Percentiles rank a stretch among this genome's conserved stretches.
phyloP scores from a whole-genome alignment of 2,888 invertebrate genomes.

The Dryobotodes eremita region DNA sequence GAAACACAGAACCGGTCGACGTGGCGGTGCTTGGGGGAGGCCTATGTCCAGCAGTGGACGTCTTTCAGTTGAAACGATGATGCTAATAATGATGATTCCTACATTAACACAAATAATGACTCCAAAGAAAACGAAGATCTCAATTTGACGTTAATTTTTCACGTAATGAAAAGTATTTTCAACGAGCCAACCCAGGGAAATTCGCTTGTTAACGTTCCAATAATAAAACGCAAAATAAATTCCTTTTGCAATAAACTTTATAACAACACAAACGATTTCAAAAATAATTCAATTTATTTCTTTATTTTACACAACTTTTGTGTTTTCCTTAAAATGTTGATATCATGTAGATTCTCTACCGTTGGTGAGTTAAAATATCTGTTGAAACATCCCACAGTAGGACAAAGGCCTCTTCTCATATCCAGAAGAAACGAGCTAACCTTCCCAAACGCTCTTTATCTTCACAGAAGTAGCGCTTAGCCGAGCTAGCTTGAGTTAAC shows the following conservation, averaged over 20 bases:
- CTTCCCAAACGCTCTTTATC: no score
- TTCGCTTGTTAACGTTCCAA: background rate
- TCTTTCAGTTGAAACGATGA: no score
- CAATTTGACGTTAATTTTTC: background rate
- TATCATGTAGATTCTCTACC: conserved; percentile 28
- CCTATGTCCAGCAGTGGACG: no score
- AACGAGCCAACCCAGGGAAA: background rate
- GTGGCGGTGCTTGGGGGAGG: no score
- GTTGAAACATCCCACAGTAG: background rate
- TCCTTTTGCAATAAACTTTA: conserved; percentile 11
- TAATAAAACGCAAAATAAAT: conserved; percentile 23
- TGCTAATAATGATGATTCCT: no score
- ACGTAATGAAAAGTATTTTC: background rate
- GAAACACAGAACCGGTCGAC: no score
- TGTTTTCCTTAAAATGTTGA: conserved; percentile 51
- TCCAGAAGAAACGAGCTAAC: no score
- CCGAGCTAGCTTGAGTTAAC: no score
- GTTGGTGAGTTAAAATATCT: conserved; percentile 58
- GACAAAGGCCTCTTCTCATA: background rate
- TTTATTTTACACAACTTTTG: conserved; percentile 5
- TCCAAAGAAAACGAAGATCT: background rate
- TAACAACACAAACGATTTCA: conserved; percentile 5
- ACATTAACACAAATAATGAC: no score
- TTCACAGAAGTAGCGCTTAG: no score
- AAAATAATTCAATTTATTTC: conserved; percentile 24